Evolutionary conservation across 2,113 vertebrate species (phyloP).

Genomic region (Xenopus borealis): DNA sequence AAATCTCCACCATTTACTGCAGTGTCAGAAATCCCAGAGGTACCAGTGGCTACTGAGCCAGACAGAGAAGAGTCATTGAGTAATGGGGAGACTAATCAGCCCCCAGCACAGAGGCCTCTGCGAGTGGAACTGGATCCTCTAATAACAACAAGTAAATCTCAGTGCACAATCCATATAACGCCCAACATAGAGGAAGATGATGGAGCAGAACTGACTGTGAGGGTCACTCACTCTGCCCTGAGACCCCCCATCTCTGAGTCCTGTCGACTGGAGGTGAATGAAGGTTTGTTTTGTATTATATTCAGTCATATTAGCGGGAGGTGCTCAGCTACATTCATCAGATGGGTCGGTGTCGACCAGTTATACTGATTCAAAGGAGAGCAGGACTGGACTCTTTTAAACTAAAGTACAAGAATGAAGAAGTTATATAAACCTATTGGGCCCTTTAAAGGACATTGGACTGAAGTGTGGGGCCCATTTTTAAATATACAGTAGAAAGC

Average conservation of each 20-base stretch:
- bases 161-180: neutral
- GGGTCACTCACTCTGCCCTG: neutral
- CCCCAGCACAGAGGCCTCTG: neutral
- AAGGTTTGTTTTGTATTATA: neutral
- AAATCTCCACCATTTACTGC: neutral
- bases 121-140: neutral
- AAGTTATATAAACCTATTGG: too few species aligned
- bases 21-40: too few species aligned
- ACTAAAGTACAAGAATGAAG: too few species aligned
- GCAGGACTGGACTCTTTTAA: too few species aligned
- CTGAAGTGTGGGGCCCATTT: too few species aligned
- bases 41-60: neutral
- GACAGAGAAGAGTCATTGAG: neutral
- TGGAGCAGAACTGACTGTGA: neutral
- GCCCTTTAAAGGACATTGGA: too few species aligned
- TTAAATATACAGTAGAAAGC: too few species aligned
- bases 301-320: too few species aligned
- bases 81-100: neutral
- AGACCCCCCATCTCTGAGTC: neutral
- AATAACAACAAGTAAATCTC: neutral
- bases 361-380: too few species aligned
- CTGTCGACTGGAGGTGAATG: neutral
- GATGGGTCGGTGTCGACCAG: too few species aligned
- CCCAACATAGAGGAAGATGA: slow-evolving; percentile 4
- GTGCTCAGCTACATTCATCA: too few species aligned